These are phyloP conservation scores for Prolemur simus DNA, from an alignment of 2,113 vertebrate genomes.

Conservation along the genomic window DNA sequence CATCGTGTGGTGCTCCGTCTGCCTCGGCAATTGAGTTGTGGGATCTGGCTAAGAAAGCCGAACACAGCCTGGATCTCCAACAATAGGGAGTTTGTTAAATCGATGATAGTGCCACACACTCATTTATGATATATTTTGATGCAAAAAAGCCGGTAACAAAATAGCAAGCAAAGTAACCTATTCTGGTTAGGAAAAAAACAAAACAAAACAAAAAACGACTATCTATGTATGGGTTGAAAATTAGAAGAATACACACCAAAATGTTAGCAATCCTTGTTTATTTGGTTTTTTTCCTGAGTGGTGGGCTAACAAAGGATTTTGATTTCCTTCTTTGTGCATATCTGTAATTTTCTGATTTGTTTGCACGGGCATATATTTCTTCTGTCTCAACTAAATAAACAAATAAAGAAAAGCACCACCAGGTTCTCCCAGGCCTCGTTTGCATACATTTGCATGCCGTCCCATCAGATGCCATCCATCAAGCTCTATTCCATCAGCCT, in stretches of 20 bases:
- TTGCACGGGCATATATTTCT: constrained; percentile 52
- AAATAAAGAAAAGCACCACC: constrained; percentile 15
- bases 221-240: constrained; percentile 1
- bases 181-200: constrained; percentile 17
- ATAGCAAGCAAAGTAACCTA: constrained; percentile 53
- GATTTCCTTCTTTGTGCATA: neutral
- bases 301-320: constrained; percentile 29
- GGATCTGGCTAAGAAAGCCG: neutral
- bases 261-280: neutral
- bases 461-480: constrained; percentile 11
- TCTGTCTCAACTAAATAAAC: constrained; percentile 63
- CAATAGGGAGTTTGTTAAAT: constrained; percentile 9
- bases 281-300: neutral
- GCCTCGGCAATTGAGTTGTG: accelerated
- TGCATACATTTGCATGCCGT: constrained; percentile 66
- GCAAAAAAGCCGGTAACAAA: constrained; percentile 61
- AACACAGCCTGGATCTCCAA: neutral
- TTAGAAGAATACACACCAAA: neutral
- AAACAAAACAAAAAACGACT: neutral
- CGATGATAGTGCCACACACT: neutral
- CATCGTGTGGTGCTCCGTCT: neutral
- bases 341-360: constrained; percentile 50
- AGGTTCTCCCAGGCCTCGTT: neutral
- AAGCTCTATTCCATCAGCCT: neutral
- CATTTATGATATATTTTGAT: constrained; percentile 46